A percentile compares a stretch with the other conserved stretches of the same genome.
These are phyloP conservation scores for Lycia hirtaria DNA, from an alignment of 2,888 invertebrate genomes.

Conservation along the genomic window DNA sequence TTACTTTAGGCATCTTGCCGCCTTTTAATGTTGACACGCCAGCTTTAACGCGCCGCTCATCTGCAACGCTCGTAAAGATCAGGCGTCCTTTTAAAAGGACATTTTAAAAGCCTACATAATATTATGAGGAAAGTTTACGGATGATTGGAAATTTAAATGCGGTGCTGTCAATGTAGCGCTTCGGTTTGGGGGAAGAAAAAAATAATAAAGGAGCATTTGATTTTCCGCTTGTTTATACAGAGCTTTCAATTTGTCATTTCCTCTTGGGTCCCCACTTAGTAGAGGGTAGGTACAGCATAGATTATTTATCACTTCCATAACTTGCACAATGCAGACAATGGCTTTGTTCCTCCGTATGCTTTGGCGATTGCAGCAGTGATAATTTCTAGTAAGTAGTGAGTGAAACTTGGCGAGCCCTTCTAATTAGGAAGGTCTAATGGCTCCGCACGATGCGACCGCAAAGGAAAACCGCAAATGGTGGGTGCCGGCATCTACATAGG, in stretches of 20 bases:
- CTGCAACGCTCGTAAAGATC: slow-evolving; percentile 46
- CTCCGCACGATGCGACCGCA: slow-evolving; percentile 58
- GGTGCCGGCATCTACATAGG: slow-evolving; percentile 39
- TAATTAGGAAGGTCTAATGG: slow-evolving; percentile 69
- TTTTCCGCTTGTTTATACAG: slow-evolving; percentile 15
- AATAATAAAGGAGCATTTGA: slow-evolving; percentile 7
- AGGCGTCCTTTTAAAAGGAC: slow-evolving; percentile 34
- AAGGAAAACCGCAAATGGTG: slow-evolving; percentile 64
- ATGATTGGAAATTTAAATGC: slow-evolving; percentile 24
- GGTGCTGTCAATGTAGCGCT: slow-evolving; percentile 3
- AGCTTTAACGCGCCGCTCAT: slow-evolving; percentile 50
- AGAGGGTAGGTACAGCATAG: slow-evolving; percentile 22
- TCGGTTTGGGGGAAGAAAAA: slow-evolving; percentile 7
- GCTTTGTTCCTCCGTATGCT: slow-evolving; percentile 45
- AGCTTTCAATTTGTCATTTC: slow-evolving; percentile 17
- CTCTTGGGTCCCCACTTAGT: background rate
- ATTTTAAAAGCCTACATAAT: slow-evolving; percentile 9
- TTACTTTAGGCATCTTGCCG: slow-evolving; percentile 53
- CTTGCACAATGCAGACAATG: slow-evolving; percentile 46
- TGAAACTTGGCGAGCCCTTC: slow-evolving; percentile 55
- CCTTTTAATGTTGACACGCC: slow-evolving; percentile 54
- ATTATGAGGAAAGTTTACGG: slow-evolving; percentile 22
- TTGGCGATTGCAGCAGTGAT: slow-evolving; percentile 48
- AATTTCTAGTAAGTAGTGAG: slow-evolving; percentile 45
- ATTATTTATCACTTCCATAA: slow-evolving; percentile 47